Conservation (phyloP, 1,140 invertebrate genomes). For the Belonocnema kinseyi region DNA sequence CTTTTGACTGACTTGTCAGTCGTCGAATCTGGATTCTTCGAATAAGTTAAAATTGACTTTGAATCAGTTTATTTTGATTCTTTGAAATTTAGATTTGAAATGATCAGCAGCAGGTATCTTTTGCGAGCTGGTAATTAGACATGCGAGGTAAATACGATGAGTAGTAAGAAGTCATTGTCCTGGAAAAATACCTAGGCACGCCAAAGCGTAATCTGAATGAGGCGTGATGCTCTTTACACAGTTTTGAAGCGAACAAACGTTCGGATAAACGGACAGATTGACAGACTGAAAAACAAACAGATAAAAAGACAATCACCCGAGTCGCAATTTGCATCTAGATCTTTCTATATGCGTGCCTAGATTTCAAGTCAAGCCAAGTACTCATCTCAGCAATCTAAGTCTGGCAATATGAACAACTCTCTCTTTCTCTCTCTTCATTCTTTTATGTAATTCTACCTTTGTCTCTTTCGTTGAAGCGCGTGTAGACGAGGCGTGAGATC, state of each 20-base stretch:
- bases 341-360: conserved; percentile 61
- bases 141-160: conserved; percentile 46
- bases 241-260: conserved; percentile 62
- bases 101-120: no score
- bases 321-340: conserved; percentile 68
- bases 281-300: not conserved
- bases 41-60: no score
- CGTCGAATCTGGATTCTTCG: no score
- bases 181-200: conserved; percentile 56
- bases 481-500: conserved; percentile 20
- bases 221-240: conserved; percentile 62
- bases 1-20: no score
- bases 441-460: conserved; percentile 50
- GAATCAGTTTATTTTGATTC: no score
- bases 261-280: conserved; percentile 32
- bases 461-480: conserved; percentile 32
- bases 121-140: not conserved
- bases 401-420: conserved; percentile 33
- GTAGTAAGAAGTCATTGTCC: conserved; percentile 50
- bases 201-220: conserved; percentile 42
- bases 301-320: conserved; percentile 51
- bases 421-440: conserved; percentile 33
- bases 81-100: no score
- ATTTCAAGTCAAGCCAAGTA: conserved; percentile 55
- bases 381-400: conserved; percentile 54